Conservation (phyloP, 2,113 vertebrate species). For the Bos indicus region DNA sequence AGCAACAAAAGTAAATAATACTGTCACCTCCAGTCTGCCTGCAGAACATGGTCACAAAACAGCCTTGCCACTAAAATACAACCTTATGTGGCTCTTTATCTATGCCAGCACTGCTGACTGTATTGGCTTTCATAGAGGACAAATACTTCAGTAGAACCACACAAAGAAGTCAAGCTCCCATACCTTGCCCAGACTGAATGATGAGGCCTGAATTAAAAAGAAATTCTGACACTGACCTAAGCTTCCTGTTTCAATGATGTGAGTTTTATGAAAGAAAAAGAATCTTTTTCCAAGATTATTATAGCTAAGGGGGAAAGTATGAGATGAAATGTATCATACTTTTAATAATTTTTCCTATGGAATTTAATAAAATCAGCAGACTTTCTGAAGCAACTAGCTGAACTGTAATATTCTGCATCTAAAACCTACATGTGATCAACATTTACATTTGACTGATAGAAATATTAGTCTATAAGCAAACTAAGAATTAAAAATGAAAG, state of each 20-base stretch:
- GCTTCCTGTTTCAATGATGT: neutral
- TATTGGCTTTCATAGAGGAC: slow-evolving; percentile 62
- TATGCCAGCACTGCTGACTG: slow-evolving; percentile 61
- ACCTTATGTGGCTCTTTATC: slow-evolving; percentile 67
- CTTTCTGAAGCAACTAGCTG: neutral
- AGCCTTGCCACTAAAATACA: slow-evolving; percentile 70
- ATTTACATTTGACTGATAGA: neutral
- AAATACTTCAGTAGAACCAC: slow-evolving; percentile 58
- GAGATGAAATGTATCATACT: neutral
- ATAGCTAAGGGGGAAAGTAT: neutral
- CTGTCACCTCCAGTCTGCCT: slow-evolving; percentile 84
- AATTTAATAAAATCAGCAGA: neutral
- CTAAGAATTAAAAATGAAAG: neutral
- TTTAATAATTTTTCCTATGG: neutral
- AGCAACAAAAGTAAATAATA: slow-evolving; percentile 90
- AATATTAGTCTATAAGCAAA: neutral
- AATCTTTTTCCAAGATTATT: neutral
- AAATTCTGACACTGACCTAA: neutral
- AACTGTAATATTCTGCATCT: neutral
- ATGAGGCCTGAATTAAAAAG: neutral
- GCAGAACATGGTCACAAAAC: slow-evolving; percentile 79
- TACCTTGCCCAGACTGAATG: neutral
- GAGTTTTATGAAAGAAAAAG: neutral
- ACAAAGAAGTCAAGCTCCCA: slow-evolving; percentile 54
- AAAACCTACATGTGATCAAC: neutral